Base-by-base conservation (phyloP, 2,888 invertebrate genomes). In the Aphidius colemani region DNA sequence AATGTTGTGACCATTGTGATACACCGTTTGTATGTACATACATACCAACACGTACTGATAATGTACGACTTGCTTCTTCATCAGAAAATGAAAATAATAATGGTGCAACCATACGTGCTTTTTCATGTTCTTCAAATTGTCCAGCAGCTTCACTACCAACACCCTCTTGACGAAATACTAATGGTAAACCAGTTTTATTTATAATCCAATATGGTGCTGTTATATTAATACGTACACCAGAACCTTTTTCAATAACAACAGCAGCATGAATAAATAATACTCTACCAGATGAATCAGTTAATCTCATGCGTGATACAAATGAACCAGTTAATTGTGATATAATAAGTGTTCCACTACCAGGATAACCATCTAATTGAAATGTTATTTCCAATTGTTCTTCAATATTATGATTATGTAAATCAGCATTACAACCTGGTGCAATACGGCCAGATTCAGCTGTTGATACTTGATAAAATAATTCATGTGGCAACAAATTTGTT, bases 141-240 rank as follows among this genome's bases (percentile, higher is more conserved):
- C 97, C 98, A 7, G 94, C 92, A 68, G 92, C 90, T 74, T 90
- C 91, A 40, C 84, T 79, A 9, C 87, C 86, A 10, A 89, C 88
- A 0, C 94, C 93, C 81, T 95, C 96, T 83, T 98, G 97, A 72
- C 92, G 89, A 82, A 97, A 96, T 61, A 99, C 91, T 66, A 99
- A 84, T n/a, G 98, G 98, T 67, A 99, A 85, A 0, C 98, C 98
- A 7, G 96, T 93, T 82, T 94, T 93, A 85, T 99, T 98, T 65
- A 98, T 90, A 70, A 99, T 88, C 98, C 98, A 98, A 84, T 92
- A 96, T 3, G 94, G 92, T 3, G 94, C 92, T 57, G 90, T 91
- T 40, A 97, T 86, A 18, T 88, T 88, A 72, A 95, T 86, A 30
- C 76, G 86, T 65, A 90, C 82, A 7, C 87, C 88, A n/a, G 85